These are phyloP conservation scores for Pagrus major DNA, from an alignment of 2,113 vertebrate genomes.

Conservation along the genomic window DNA sequence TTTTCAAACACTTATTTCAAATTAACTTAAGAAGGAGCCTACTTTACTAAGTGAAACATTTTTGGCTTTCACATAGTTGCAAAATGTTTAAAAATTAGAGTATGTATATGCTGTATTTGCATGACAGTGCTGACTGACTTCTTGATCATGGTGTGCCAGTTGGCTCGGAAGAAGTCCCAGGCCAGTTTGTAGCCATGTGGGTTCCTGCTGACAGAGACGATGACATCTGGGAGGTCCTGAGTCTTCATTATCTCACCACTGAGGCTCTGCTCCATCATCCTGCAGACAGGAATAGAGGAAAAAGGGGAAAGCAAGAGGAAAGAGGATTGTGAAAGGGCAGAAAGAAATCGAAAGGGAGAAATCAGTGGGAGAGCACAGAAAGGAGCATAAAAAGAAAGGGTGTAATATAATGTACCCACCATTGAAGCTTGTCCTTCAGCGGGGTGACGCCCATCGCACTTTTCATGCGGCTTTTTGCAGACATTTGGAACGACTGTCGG, in stretches of 20 bases:
- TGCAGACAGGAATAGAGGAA: conserved; percentile 46
- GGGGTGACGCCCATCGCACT: conserved; percentile 82
- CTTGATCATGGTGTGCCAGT: conserved; percentile 88
- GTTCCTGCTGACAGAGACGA: conserved; percentile 84
- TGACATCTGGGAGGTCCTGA: conserved; percentile 88
- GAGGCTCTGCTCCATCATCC: conserved; percentile 91
- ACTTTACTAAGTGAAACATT: neutral
- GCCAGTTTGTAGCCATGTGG: conserved; percentile 85
- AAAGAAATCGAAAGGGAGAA: neutral
- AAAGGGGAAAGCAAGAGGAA: neutral
- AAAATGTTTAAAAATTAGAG: neutral
- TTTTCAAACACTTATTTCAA: too few relatives aligned
- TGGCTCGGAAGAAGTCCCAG: conserved; percentile 89
- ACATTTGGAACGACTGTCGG: conserved; percentile 80
- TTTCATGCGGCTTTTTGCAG: conserved; percentile 85
- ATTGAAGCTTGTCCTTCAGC: conserved; percentile 86
- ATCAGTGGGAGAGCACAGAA: neutral
- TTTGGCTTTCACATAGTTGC: neutral
- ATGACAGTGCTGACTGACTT: conserved; percentile 85
- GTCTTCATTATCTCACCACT: conserved; percentile 88
- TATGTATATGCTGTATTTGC: too few relatives aligned
- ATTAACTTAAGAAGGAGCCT: neutral
- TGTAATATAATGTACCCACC: conserved; percentile 71
- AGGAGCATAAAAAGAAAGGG: neutral
- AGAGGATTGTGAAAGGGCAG: neutral